phyloP scores from a whole-genome alignment of 2,113 vertebrate genomes.

The Grammomys surdaster region DNA sequence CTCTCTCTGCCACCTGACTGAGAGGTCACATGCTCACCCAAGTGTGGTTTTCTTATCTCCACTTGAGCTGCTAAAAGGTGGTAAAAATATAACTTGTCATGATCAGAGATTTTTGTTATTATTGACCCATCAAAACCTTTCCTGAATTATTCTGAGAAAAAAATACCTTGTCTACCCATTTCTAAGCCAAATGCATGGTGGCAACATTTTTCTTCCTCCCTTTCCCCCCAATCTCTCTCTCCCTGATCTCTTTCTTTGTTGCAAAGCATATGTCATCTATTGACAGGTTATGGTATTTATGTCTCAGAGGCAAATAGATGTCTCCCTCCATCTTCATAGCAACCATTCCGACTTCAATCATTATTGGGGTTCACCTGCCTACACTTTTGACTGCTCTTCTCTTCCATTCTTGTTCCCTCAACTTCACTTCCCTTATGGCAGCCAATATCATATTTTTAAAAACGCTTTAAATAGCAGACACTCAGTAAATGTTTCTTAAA shows the following conservation, averaged over 20 bases:
- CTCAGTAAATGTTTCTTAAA: slow-evolving; percentile 22
- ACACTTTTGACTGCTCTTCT: background rate
- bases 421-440: background rate
- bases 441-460: background rate
- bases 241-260: background rate
- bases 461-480: background rate
- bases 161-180: background rate
- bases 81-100: background rate
- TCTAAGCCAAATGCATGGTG: background rate
- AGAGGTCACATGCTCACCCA: background rate
- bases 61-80: background rate
- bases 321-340: background rate
- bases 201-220: background rate
- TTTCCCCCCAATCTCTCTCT: background rate
- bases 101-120: background rate
- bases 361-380: background rate
- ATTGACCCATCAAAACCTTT: background rate
- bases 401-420: background rate
- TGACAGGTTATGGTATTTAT: background rate
- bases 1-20: background rate
- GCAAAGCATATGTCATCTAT: background rate
- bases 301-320: background rate
- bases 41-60: background rate
- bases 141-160: background rate
- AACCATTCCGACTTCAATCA: background rate